Percentiles rank a stretch among this genome's conserved stretches.
phyloP scores from a whole-genome alignment of 37 sponge, comb jelly and placozoan genomes.

The Corticium candelabrum region DNA sequence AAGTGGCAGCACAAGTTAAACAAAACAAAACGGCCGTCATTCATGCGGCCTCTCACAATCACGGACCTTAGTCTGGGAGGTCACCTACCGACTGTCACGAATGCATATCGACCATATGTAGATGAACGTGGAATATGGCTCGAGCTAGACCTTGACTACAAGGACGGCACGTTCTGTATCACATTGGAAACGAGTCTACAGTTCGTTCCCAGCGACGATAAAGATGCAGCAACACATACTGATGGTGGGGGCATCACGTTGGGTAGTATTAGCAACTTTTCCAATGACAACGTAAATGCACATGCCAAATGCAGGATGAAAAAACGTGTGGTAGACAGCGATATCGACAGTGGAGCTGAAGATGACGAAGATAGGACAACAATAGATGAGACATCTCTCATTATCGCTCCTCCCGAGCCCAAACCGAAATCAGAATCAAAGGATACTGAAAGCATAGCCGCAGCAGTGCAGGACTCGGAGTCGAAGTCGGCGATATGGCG shows the following conservation, averaged over 20 bases:
- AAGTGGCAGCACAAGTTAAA: slow-evolving; percentile 50
- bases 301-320: not conserved
- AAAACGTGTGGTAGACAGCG: slow-evolving; percentile 16
- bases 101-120: slow-evolving; percentile 26
- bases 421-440: not conserved
- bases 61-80: slow-evolving; percentile 60
- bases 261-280: not conserved
- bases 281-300: not conserved
- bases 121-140: slow-evolving; percentile 59
- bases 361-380: slow-evolving; percentile 19
- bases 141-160: slow-evolving; percentile 54
- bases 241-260: too few relatives aligned
- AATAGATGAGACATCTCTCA: not conserved
- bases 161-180: slow-evolving; percentile 60
- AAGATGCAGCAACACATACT: slow-evolving; percentile 9
- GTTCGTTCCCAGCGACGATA: slow-evolving; percentile 6
- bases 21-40: slow-evolving; percentile 60
- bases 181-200: slow-evolving; percentile 71
- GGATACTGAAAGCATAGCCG: slow-evolving; percentile 12
- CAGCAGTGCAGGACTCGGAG: slow-evolving; percentile 41
- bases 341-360: slow-evolving; percentile 54
- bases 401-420: not conserved
- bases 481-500: not conserved
- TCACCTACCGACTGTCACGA: slow-evolving; percentile 45
- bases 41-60: slow-evolving; percentile 50